Base-by-base conservation (phyloP, 2,888 invertebrate genomes). In the Malacosoma neustria region DNA sequence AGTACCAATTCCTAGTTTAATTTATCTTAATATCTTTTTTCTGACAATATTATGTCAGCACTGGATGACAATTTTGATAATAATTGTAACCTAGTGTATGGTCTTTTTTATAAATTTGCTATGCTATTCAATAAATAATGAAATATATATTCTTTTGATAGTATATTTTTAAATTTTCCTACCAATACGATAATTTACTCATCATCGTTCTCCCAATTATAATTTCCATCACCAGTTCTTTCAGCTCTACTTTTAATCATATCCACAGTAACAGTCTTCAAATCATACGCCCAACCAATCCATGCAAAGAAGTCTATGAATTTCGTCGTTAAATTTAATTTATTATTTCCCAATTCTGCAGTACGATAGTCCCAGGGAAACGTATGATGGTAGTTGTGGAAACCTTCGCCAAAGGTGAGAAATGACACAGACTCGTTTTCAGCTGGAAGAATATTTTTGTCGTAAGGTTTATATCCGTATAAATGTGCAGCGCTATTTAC, bases 401-500 rank as follows among this genome's bases (percentile, higher is more conserved):
- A 73, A 1, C 72, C 73, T 57, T 74, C 74, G 0, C 73, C 72
- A 3, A 57, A 42, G 0, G 62, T 45, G 1, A 45, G 22, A 0
- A 68, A 2, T 1, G 58, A 49, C 1, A 63, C 57, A 0, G 40
- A 6, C 0, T 46, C 3, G 29, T 60, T 71, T 40, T 74, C 59
- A 0, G 44, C 43, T 2, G 74, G 57, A 13, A 44, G 6, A 13
- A 75, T 61, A 4, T 36, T 47, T 46, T 57, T 66, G 39, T 90
- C 76, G 36, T 86, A 87, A 14, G 85, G 80, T 35, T 67, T 73
- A 30, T 65, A 57, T 1, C 86, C 86, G 68, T 70, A 86, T 14
- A 72, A 55, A 58, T 91, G 91, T 9, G 91, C 90, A 2, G 84
- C 87, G 46, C 89, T 89, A 70, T 91, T 91, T 1, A 91, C 89